Evolutionary conservation across 2,113 vertebrate genomes (phyloP).

Genomic region (Brachirus orientalis): DNA sequence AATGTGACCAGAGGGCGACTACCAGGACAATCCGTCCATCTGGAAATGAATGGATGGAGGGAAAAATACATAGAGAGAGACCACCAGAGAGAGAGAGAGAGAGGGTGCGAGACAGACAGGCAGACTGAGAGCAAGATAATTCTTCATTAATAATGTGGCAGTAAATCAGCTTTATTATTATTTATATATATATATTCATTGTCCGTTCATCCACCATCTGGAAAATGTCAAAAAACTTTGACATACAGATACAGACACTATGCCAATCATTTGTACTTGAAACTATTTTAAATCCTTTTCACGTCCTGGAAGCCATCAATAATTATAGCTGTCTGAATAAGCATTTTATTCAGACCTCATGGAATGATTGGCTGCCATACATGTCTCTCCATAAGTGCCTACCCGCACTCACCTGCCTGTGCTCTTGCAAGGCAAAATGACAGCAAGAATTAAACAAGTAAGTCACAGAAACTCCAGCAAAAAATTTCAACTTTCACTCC

Average conservation of each 20-base stretch:
- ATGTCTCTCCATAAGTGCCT: too few relatives aligned
- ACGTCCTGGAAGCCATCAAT: too few relatives aligned
- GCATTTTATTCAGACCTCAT: too few relatives aligned
- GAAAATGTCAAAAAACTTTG: background rate
- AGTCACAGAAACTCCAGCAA: too few relatives aligned
- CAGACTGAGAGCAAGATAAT: background rate
- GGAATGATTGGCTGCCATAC: too few relatives aligned
- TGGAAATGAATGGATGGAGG: constrained; percentile 54
- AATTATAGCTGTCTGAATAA: too few relatives aligned
- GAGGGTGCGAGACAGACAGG: background rate
- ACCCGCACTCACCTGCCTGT: too few relatives aligned
- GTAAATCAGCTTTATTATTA: background rate
- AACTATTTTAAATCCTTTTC: too few relatives aligned
- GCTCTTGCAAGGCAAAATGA: too few relatives aligned
- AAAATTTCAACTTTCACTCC: too few relatives aligned
- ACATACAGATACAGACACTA: background rate
- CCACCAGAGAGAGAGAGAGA: constrained; percentile 10
- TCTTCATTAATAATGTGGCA: constrained; percentile 4
- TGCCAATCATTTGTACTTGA: too few relatives aligned
- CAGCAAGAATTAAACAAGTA: too few relatives aligned
- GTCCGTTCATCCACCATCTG: background rate
- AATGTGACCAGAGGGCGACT: constrained; percentile 74
- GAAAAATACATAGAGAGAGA: constrained; percentile 29
- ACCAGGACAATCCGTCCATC: constrained; percentile 64
- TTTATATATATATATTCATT: background rate